Evolutionary conservation across 2,113 vertebrate species (phyloP), one percentile per base, ranked within the genome.

Genomic region (Tenebrosternarchus preto): DNA sequence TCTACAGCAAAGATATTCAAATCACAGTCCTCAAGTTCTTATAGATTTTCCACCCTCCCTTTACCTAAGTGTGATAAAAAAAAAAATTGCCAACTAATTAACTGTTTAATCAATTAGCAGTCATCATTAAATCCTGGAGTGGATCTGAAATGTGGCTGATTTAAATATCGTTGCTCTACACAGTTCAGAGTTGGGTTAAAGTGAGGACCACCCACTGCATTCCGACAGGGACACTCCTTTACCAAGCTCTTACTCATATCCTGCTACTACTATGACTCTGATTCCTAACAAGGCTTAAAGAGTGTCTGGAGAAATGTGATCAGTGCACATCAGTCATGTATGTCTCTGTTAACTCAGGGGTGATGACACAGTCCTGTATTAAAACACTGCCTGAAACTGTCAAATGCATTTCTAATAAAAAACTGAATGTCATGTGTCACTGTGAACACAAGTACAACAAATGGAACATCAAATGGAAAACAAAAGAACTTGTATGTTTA

Each of bases 291-390:
- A 15, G 43, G 31, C 29, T 36, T 36, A 67, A 9, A 68, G 20
- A 39, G 31, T 9, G 31, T 68, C 64, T 68, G 64, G 17, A 68
- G 64, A 7, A 68, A n/a, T 11, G 11, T 39, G 31, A 39, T 68
- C n/a, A 68, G 64, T 22, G 31, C 36, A 68, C 43, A 39, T 15
- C 64, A 17, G 64, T n/a, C n/a, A n/a, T n/a, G 36, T 68, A 22
- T 68, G 64, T 68, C 31, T 68, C 39, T 39, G 31, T 68, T 33
- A 68, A 33, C 64, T 39, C 31, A 39, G 63, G 61, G 27, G 5
- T 29, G 5, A 7, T 19, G 63, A 31, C 5, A 33, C 63, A 66
- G 29, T 19, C 63, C 29, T 6, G 29, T 0, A 31, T 50, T 50
- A 15, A 50, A 15, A 50, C 1, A 15, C 43, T 50, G 43, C 43